Evolutionary conservation across 2,113 vertebrate genomes (phyloP).

Genomic region (Rynchops niger): DNA sequence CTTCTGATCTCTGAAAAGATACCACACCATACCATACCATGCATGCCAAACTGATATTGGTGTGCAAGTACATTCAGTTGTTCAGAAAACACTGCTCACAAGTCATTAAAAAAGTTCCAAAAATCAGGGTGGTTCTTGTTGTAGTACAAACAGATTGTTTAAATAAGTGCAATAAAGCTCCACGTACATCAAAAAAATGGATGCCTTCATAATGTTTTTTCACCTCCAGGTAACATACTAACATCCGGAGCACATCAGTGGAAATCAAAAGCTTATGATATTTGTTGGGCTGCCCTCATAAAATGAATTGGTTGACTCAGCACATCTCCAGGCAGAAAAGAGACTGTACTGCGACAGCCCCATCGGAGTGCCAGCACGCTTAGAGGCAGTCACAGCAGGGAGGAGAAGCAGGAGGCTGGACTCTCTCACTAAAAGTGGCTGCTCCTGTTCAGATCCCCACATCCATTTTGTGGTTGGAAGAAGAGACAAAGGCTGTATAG

Average conservation of each 20-base stretch:
- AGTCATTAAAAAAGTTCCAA: background rate
- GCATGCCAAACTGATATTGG: background rate
- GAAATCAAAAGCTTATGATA: background rate
- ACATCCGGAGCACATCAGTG: background rate
- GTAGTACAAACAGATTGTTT: background rate
- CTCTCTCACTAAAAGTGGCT: background rate
- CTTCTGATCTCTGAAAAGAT: conserved; percentile 39
- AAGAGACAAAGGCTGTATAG: background rate
- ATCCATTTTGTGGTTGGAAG: background rate
- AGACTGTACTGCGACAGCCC: background rate
- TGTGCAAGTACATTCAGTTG: background rate
- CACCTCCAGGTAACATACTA: background rate
- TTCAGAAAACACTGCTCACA: background rate
- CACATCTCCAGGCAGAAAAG: background rate
- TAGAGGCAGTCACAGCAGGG: background rate
- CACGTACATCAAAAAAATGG: background rate
- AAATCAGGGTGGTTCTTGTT: background rate
- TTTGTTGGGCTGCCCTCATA: background rate
- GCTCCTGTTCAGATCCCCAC: background rate
- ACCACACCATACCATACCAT: background rate
- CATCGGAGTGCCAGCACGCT: accelerated
- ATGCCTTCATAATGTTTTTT: background rate
- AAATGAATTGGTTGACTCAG: background rate
- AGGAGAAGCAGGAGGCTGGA: background rate
- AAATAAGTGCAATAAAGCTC: background rate